Conservation (phyloP, 2,797 vertebrate genomes). For the Chaetodon trifasciatus region DNA sequence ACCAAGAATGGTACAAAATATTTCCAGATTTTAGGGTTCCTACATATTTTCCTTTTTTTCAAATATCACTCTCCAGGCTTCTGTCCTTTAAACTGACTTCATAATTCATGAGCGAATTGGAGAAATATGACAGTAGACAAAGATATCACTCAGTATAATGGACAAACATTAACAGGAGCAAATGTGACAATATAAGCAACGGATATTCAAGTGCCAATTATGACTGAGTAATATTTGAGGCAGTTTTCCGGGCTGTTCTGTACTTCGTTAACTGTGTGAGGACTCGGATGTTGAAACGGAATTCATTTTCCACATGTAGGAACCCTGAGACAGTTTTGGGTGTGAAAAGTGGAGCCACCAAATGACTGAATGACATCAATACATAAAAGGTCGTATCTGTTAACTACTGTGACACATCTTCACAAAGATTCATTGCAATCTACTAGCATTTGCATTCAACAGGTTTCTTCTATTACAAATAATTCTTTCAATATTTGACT, state of each 20-base stretch:
- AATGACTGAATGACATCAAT: slow-evolving; percentile 62
- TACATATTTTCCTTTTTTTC: slow-evolving; percentile 50
- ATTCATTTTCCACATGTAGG: slow-evolving; percentile 65
- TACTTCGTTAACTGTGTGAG: slow-evolving; percentile 23
- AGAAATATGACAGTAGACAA: slow-evolving; percentile 23
- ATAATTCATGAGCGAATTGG: slow-evolving; percentile 19
- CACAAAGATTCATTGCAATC: slow-evolving; percentile 72
- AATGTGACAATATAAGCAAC: slow-evolving; percentile 9
- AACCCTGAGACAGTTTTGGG: slow-evolving; percentile 75
- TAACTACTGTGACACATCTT: slow-evolving; percentile 78
- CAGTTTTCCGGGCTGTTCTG: slow-evolving; percentile 5
- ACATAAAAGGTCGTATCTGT: slow-evolving; percentile 68
- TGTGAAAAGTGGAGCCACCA: slow-evolving; percentile 66
- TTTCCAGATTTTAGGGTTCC: slow-evolving; percentile 74
- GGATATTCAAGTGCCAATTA: slow-evolving; percentile 12
- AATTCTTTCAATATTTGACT: slow-evolving; percentile 81
- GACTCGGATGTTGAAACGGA: slow-evolving; percentile 16
- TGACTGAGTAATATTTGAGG: neutral
- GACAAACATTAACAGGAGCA: slow-evolving; percentile 11
- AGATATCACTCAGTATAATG: slow-evolving; percentile 10
- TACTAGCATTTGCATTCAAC: slow-evolving; percentile 75
- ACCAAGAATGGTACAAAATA: slow-evolving; percentile 75
- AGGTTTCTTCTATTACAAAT: slow-evolving; percentile 82
- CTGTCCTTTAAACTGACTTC: slow-evolving; percentile 15
- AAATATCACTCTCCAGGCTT: slow-evolving; percentile 23